These are phyloP conservation scores for Anagrus nilaparvatae DNA, from an alignment of 1,140 invertebrate species.

Conservation along the genomic window DNA sequence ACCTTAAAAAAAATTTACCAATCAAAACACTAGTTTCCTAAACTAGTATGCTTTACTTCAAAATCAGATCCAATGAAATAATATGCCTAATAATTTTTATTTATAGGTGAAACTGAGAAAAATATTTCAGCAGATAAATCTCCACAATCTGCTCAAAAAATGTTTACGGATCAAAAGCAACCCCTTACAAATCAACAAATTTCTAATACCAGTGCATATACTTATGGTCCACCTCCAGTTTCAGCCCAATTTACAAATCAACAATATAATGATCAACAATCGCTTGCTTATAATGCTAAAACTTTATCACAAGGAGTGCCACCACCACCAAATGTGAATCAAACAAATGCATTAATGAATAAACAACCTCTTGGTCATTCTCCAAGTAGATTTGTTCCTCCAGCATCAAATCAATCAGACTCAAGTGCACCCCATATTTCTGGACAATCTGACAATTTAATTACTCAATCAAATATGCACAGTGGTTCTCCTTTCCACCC, in stretches of 20 bases:
- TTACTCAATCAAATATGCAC: background rate
- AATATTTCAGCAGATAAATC: conserved; percentile 20
- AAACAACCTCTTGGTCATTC: conserved; percentile 16
- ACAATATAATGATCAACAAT: conserved; percentile 26
- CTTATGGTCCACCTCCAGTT: conserved; percentile 22
- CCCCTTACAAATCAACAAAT: conserved; percentile 16
- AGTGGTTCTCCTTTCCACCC: background rate
- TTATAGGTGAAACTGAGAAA: conserved; percentile 14
- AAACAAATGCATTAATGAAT: too few relatives aligned
- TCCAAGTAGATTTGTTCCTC: background rate
- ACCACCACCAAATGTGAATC: too few relatives aligned
- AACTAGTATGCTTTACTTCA: too few relatives aligned
- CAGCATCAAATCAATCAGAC: background rate
- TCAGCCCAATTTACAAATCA: conserved; percentile 15
- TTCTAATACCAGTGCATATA: conserved; percentile 21
- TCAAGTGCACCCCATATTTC: conserved; percentile 6
- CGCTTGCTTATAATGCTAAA: too few relatives aligned
- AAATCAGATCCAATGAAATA: background rate
- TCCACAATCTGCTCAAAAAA: conserved; percentile 23
- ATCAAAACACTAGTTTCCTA: too few relatives aligned
- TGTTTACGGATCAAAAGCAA: conserved; percentile 19
- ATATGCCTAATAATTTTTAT: background rate
- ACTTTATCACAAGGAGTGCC: too few relatives aligned
- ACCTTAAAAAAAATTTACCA: too few relatives aligned
- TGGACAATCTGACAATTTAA: conserved; percentile 11